Evolutionary conservation across 2,113 vertebrate species (phyloP).

Genomic region (Siniperca knerii): DNA sequence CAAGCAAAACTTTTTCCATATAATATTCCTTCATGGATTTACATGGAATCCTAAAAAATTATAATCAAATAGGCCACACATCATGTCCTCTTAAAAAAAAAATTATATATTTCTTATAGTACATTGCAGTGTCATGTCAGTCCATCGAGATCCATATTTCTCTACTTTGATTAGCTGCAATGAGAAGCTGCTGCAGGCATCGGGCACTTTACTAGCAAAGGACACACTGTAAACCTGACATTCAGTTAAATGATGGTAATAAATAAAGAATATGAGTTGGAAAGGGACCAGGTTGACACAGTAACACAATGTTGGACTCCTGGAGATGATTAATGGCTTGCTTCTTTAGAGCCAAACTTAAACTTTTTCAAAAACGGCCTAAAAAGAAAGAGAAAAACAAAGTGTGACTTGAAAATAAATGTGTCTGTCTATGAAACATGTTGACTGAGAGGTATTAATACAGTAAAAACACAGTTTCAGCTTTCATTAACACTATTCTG

Average conservation of each 20-base stretch:
- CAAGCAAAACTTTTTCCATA: no score
- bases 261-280: conserved; percentile 64
- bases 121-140: not conserved
- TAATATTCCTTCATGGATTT: not conserved
- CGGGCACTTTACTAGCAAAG: conserved; percentile 47
- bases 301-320: conserved; percentile 21
- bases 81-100: not conserved
- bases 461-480: not conserved
- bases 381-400: not conserved
- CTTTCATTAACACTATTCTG: not conserved
- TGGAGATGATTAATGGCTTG: conserved; percentile 37
- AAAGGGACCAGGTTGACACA: conserved; percentile 48
- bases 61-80: not conserved
- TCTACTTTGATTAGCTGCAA: conserved; percentile 14
- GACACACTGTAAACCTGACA: conserved; percentile 65
- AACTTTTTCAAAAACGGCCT: not conserved
- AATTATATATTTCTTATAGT: not conserved
- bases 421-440: not conserved
- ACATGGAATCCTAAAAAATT: not conserved
- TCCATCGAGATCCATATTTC: conserved; percentile 6
- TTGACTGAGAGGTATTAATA: not conserved
- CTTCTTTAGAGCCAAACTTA: conserved; percentile 3
- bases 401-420: not conserved
- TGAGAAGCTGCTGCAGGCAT: conserved; percentile 34
- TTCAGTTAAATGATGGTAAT: conserved; percentile 53